Conservation (phyloP, 1,140 invertebrate species). For the Hydropsyche tenuis region DNA sequence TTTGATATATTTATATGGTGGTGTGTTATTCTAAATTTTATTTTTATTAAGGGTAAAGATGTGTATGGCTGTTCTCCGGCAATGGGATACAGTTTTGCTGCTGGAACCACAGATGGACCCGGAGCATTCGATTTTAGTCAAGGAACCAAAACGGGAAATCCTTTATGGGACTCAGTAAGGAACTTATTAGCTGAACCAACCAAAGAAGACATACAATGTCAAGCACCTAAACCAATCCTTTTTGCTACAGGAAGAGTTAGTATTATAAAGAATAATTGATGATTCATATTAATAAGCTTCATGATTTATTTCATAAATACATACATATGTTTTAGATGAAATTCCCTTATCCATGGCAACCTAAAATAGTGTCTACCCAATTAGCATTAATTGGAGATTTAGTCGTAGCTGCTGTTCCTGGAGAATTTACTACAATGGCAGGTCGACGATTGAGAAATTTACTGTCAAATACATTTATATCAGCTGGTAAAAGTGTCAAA, state of each 20-base stretch:
- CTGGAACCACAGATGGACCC: constrained; percentile 92
- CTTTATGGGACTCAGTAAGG: constrained; percentile 80
- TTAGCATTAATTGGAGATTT: constrained; percentile 78
- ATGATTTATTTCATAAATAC: neutral
- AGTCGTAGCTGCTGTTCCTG: constrained; percentile 81
- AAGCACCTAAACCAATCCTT: constrained; percentile 86
- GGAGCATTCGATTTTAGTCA: constrained; percentile 89
- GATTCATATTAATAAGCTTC: too few relatives aligned
- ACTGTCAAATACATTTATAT: constrained; percentile 64
- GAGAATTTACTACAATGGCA: constrained; percentile 96
- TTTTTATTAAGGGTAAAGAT: constrained; percentile 54
- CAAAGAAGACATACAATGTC: constrained; percentile 71
- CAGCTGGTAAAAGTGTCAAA: constrained; percentile 61
- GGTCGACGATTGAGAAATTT: constrained; percentile 78
- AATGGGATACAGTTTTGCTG: constrained; percentile 94
- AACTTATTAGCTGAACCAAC: constrained; percentile 77
- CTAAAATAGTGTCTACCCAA: constrained; percentile 82
- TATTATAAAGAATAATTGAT: constrained; percentile 1
- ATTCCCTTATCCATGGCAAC: constrained; percentile 89
- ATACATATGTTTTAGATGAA: constrained; percentile 68
- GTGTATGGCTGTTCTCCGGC: constrained; percentile 81
- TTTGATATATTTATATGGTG: neutral
- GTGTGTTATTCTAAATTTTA: neutral
- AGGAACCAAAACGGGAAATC: constrained; percentile 75
- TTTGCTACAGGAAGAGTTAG: constrained; percentile 84